Evolutionary conservation across 2,888 invertebrate genomes (phyloP), one percentile per base, ranked within the genome.

Genomic region (Drosophila longiperda): DNA sequence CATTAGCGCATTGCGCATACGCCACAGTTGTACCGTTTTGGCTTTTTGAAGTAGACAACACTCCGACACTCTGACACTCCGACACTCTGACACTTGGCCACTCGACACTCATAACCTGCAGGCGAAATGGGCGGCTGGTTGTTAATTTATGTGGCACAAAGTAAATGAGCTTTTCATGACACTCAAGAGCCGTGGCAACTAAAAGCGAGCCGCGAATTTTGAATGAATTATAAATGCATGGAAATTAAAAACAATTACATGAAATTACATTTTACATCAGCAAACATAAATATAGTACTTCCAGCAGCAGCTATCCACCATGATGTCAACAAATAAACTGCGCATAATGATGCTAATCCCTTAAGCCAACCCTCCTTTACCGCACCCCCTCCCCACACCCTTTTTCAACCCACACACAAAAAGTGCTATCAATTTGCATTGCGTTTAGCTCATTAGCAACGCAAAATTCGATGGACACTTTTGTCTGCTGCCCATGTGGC

Each of bases 161-260:
- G 73, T 76, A 83, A 86, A 86, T 82, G 84, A 86, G 84, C 78
- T 78, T 80, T 83, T 83, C 83, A 76, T 66, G 82, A 79, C 74
- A 81, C 82, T 81, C 66, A 79, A 77, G 82, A 63, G 76, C 67
- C 71, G 71, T 42, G 61, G 15, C 62, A 38, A 62, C 80, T 72
- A 80, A 77, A 64, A 71, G 70, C 70, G 75, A 36, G 36, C 45
- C 66, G 77, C 66, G 59, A 73, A 72, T 71, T 72, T 66, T 83
- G 72, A 85, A 55, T 83, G 72, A 87, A 86, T 85, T 87, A 85
- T 87, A 82, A 83, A 87, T 85, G 82, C 72, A 80, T 78, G 72
- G 70, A 83, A 86, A 87, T 87, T 84, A 82, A 87, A 87, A 87
- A 87, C 86, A 87, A 87, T 87, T 87, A 87, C 78, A 87, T 69